phyloP scores from a whole-genome alignment of 2,888 invertebrate species.

The Augiades crinisus region DNA sequence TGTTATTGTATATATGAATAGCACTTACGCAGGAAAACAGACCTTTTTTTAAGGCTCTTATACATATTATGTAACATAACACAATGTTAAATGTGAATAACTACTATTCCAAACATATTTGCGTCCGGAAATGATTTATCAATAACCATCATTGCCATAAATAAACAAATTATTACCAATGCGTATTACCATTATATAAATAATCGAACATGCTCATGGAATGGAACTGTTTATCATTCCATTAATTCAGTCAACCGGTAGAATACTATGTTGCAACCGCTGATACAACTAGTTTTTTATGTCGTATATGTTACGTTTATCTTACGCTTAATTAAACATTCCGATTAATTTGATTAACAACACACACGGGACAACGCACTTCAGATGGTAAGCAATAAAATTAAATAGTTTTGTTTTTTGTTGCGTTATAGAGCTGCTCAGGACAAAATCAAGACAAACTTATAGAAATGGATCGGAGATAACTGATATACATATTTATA shows the following conservation, averaged over 20 bases:
- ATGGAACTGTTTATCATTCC: conserved; percentile 39
- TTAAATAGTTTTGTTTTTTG: background rate
- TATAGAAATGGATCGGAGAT: no score
- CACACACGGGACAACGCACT: conserved; percentile 21
- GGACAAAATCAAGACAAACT: no score
- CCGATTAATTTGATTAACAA: conserved; percentile 38
- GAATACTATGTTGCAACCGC: conserved; percentile 40
- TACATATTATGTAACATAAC: background rate
- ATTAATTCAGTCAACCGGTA: conserved; percentile 37
- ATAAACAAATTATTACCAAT: background rate
- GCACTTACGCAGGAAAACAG: no score
- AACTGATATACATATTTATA: no score
- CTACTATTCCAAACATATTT: background rate
- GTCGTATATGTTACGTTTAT: conserved; percentile 28
- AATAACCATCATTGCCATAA: background rate
- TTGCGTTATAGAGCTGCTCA: no score
- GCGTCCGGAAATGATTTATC: background rate
- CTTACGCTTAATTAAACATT: conserved; percentile 30
- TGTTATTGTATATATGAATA: no score
- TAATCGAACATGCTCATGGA: conserved; percentile 19
- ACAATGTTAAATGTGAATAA: background rate
- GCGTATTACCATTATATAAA: conserved; percentile 4
- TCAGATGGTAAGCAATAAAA: conserved; percentile 2
- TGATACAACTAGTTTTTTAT: conserved; percentile 29
- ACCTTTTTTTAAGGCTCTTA: no score